Conservation (phyloP, 2,797 vertebrate genomes). For the Acomys russatus region DNA sequence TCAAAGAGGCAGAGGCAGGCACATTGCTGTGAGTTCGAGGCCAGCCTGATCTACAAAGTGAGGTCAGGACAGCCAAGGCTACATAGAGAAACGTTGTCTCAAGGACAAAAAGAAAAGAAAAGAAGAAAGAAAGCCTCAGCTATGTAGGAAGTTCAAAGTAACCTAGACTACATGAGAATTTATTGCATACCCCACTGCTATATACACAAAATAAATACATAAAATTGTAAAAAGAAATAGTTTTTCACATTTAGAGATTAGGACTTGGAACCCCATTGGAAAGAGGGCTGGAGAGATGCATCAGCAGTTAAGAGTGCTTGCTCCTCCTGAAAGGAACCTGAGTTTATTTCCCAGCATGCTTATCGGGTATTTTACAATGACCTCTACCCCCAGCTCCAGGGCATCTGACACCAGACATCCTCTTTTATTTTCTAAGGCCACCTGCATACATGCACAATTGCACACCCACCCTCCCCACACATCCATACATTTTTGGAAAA, state of each 20-base stretch:
- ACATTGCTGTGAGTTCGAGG: too few relatives aligned
- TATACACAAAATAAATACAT: background rate
- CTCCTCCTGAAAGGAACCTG: background rate
- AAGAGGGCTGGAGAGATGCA: background rate
- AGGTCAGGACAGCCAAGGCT: too few relatives aligned
- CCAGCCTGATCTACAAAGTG: too few relatives aligned
- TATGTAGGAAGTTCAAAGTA: background rate
- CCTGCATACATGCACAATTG: background rate
- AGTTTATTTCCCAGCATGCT: background rate
- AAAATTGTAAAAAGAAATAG: background rate
- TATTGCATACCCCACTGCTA: background rate
- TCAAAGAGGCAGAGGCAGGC: too few relatives aligned
- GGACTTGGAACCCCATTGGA: background rate
- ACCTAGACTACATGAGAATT: background rate
- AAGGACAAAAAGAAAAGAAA: too few relatives aligned
- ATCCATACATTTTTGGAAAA: background rate
- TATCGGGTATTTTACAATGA: too few relatives aligned
- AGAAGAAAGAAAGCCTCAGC: background rate
- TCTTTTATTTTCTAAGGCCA: background rate
- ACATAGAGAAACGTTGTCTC: too few relatives aligned
- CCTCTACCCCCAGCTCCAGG: background rate
- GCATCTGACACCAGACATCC: background rate
- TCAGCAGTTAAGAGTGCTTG: too few relatives aligned
- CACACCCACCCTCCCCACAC: background rate
- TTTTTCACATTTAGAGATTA: background rate